Evolutionary conservation across 2,888 invertebrate species (phyloP), one percentile per base, ranked within the genome.

Genomic region (Bruchidius siliquastri): DNA sequence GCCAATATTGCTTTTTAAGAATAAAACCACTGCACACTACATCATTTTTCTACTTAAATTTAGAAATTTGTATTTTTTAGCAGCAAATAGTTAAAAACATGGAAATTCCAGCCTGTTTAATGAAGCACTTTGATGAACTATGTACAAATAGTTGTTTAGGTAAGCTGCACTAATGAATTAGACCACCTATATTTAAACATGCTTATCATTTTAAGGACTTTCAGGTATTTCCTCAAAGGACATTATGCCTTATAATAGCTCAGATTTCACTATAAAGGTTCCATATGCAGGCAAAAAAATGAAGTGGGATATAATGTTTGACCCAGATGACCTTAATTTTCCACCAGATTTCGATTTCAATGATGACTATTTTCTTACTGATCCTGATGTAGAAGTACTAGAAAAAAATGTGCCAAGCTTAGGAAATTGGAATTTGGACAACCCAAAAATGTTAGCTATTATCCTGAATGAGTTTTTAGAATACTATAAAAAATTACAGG

Each of bases 301-400:
- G 3, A 89, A 89, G 78, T 93, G 93, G 92, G 91, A 92, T 81
- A 87, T 94, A 20, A 86, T 93, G 75, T 94, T 94, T 85, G 91
- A 93, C 83, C 86, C 85, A 20, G 84, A 86, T 71, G 82, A 85
- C 76, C 77, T 81, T 30, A 74, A 74, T 18, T 90, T 91, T 81
- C 91, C 93, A 91, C 93, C 94, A 0, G 94, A 94, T 83, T 93
- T 94, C 82, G 88, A 91, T 80, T 93, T 94, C 84, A 90, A 92
- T 78, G 92, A 93, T 83, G 90, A 91, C 68, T 88, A 86, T 71
- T 94, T 94, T 84, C 85, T 91, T 26, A 88, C 87, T 72, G 90
- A 90, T 82, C 87, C 90, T 69, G 89, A 91, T 81, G 85, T 89
- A 73, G 86, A 90, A 72, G 86, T 86, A 73, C 85, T 92, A 49